phyloP scores from a whole-genome alignment of 2,113 vertebrate genomes.

The Sander lucioperca region DNA sequence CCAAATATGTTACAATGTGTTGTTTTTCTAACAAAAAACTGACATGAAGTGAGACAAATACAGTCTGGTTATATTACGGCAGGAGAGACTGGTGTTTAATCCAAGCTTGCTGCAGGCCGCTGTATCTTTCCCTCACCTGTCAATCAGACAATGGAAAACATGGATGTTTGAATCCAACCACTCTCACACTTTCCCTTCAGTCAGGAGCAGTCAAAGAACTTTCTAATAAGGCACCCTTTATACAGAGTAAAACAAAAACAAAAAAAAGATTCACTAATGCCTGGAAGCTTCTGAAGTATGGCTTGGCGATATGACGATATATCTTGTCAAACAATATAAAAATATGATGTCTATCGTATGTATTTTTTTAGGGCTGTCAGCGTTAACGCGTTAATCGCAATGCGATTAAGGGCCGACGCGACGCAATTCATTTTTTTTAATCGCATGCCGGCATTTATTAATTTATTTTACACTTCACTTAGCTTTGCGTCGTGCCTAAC shows the following conservation, averaged over 20 bases:
- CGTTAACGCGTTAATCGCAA: too few species aligned
- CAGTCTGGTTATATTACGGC: slow-evolving; percentile 12
- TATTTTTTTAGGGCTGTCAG: too few species aligned
- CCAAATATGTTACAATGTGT: neutral
- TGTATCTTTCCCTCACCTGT: neutral
- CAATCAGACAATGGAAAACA: neutral
- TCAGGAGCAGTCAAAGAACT: neutral
- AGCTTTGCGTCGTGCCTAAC: too few species aligned
- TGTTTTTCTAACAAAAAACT: slow-evolving; percentile 1
- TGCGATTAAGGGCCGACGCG: too few species aligned
- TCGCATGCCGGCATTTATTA: too few species aligned
- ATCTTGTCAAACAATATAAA: too few species aligned
- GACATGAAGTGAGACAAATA: slow-evolving; percentile 20
- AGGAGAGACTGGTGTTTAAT: slow-evolving; percentile 31
- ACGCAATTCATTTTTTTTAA: too few species aligned
- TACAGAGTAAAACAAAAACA: neutral
- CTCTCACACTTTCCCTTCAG: neutral
- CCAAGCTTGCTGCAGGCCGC: neutral
- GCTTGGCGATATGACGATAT: too few species aligned
- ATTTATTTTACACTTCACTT: too few species aligned
- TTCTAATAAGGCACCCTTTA: slow-evolving; percentile 35
- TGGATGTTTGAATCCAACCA: neutral
- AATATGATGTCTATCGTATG: too few species aligned
- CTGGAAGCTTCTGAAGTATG: neutral
- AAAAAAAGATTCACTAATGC: neutral